phyloP scores from a whole-genome alignment of 2,888 invertebrate species.

The Muscina levida region DNA sequence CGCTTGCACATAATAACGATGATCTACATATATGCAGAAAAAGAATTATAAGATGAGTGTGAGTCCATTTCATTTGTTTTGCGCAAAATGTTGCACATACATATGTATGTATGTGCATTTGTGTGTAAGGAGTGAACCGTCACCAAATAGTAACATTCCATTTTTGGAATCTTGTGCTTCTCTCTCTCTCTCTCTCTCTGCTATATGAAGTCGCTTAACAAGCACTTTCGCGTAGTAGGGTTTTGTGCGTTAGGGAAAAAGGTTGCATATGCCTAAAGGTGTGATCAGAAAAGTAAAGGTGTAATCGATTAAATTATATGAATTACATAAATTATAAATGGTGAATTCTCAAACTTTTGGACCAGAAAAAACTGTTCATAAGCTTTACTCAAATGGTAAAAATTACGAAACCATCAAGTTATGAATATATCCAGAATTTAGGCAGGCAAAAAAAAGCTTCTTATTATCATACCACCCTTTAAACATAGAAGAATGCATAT shows the following conservation, averaged over 20 bases:
- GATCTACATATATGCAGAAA: background rate
- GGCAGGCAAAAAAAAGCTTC: too few species aligned
- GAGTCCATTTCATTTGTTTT: conserved; percentile 37
- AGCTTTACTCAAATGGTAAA: too few species aligned
- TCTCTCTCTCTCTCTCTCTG: conserved; percentile 19
- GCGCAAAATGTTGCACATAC: conserved; percentile 27
- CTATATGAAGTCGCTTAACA: conserved; percentile 47
- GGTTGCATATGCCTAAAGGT: too few species aligned
- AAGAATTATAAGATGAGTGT: background rate
- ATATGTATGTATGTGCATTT: too few species aligned
- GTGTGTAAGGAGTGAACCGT: too few species aligned
- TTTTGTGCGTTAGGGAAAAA: background rate
- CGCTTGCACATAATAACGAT: background rate
- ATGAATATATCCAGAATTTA: too few species aligned
- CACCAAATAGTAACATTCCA: background rate
- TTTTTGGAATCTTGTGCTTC: conserved; percentile 15
- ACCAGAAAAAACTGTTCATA: too few species aligned
- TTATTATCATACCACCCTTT: background rate
- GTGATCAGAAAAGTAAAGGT: background rate
- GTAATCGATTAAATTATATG: too few species aligned
- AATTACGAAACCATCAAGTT: too few species aligned
- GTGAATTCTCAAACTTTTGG: too few species aligned
- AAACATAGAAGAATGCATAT: background rate
- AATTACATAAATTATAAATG: too few species aligned
- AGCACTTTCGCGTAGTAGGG: conserved; percentile 39